Evolutionary conservation across 2,888 invertebrate species (phyloP).

Genomic region (Phyto melanocephala): DNA sequence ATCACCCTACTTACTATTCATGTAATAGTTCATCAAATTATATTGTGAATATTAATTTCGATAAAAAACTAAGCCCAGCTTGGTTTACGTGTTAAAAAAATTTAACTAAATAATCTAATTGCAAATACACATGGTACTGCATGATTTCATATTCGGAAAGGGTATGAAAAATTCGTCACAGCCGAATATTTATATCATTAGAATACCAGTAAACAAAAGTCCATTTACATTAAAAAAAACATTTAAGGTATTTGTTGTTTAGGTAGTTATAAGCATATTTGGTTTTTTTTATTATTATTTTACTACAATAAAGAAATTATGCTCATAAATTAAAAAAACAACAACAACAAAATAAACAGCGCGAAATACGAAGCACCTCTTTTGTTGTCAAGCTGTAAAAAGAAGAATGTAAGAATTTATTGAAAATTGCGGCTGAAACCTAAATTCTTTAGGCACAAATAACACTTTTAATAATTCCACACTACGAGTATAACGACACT

Average conservation of each 20-base stretch:
- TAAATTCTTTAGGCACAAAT: neutral
- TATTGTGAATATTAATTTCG: too few species aligned
- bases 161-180: too few species aligned
- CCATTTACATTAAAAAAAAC: neutral
- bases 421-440: neutral
- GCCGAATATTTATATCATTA: too few species aligned
- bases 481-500: neutral
- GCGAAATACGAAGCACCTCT: neutral
- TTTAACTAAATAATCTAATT: too few species aligned
- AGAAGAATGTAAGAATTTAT: neutral
- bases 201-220: constrained; percentile 11
- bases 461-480: neutral
- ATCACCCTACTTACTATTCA: too few species aligned
- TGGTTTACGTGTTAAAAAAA: too few species aligned
- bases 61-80: too few species aligned
- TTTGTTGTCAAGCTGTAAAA: neutral
- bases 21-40: too few species aligned
- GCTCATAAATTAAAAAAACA: constrained; percentile 19
- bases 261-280: neutral
- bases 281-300: neutral
- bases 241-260: neutral
- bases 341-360: neutral
- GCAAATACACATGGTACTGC: too few species aligned
- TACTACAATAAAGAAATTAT: constrained; percentile 25
- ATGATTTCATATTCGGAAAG: neutral